These are phyloP conservation scores for Naja naja DNA, from an alignment of 2,113 vertebrate genomes.

Conservation along the genomic window DNA sequence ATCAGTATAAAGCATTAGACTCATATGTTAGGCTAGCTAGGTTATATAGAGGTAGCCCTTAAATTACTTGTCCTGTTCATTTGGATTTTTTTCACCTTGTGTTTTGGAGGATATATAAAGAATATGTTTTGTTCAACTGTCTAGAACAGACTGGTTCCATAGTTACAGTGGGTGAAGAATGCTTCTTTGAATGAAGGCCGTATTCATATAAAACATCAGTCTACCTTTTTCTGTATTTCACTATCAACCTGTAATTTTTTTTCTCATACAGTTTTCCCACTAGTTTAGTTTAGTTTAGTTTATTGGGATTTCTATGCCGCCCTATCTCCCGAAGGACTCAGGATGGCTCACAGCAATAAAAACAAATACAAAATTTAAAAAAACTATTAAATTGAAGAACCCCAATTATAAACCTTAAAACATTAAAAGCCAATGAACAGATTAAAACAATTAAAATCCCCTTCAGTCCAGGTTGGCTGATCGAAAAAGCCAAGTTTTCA, in stretches of 20 bases:
- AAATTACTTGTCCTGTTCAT: background rate
- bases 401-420: too few relatives aligned
- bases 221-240: background rate
- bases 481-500: too few relatives aligned
- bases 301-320: too few relatives aligned
- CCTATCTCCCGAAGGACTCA: too few relatives aligned
- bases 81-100: background rate
- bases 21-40: background rate
- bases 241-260: background rate
- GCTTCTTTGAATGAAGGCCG: background rate
- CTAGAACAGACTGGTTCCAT: background rate
- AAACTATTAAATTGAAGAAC: too few relatives aligned
- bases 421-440: too few relatives aligned
- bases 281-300: too few relatives aligned
- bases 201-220: background rate
- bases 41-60: too few relatives aligned
- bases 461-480: too few relatives aligned
- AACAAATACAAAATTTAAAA: too few relatives aligned
- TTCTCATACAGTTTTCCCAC: background rate
- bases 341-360: too few relatives aligned
- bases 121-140: background rate
- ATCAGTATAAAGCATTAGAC: background rate
- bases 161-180: background rate
- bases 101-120: background rate
- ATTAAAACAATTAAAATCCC: too few relatives aligned